Base-by-base conservation (phyloP, 2,888 invertebrate species). In the Aproaerema taeniolella region DNA sequence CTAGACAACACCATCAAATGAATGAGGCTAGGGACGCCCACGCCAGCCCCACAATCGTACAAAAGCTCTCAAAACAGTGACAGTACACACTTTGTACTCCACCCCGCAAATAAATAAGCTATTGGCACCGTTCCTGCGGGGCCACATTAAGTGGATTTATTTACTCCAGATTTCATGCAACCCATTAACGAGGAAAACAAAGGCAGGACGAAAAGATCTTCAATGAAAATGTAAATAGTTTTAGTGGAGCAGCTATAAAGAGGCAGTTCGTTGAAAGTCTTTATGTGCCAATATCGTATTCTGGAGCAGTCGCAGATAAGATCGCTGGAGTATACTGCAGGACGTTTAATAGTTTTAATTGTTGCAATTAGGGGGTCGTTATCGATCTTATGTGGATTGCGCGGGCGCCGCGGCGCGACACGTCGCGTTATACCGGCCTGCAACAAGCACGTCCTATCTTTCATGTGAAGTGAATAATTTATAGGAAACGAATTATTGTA, bases 1-100 rank as follows among this genome's bases (percentile, higher is more conserved):
- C 70, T 74, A 66, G 70, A 75, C 76, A 75, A 74, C 68, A 69
- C 63, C 60, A 65, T 66, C 65, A 67, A 72, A 69, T 80, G 75
- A 78, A 80, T 78, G 75, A 71, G 67, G 59, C 58, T 53, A 70
- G 77, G 76, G 76, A 63, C 82, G 67, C 83, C 82, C 74, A 82
- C 82, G 70, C 41, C 46, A 46, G 31, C 41, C 41, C 46, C 42
- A 59, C 75, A 73, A 74, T 68, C 61, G 75, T 64, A 74, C 68
- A 71, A 73, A 75, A 71, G 69, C 71, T 68, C 67, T 70, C 58
- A 62, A 62, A 68, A 65, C 58, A 57, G 54, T 61, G 52, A 53
- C 50, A 56, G 55, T 55, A 59, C 54, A 55, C 51, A 51, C 55
- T 58, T 58, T 66, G 32, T 33, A 25, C 28, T 36, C 15, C 14